Conservation (phyloP, 2,888 invertebrate genomes). For the Drosophila nigricruria region DNA sequence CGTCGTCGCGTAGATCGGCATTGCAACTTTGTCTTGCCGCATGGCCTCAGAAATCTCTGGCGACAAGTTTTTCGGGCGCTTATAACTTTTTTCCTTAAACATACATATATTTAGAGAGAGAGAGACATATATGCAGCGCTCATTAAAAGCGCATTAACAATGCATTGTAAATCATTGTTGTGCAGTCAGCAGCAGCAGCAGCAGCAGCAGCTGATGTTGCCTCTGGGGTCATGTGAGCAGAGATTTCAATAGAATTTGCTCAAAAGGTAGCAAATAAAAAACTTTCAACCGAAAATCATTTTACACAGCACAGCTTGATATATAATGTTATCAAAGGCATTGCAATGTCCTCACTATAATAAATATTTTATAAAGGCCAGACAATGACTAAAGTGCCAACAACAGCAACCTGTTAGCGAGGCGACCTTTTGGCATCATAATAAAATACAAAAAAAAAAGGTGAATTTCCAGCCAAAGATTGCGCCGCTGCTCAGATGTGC, state of each 20-base stretch:
- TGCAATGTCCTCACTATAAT: slow-evolving; percentile 37
- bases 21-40: slow-evolving; percentile 59
- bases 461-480: slow-evolving; percentile 54
- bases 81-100: slow-evolving; percentile 31
- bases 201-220: not conserved
- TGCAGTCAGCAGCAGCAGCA: no score
- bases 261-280: not conserved
- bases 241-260: not conserved
- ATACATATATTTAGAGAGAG: not conserved
- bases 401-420: slow-evolving; percentile 47
- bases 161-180: slow-evolving; percentile 69
- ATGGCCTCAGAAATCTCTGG: slow-evolving; percentile 50
- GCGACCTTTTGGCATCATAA: slow-evolving; percentile 51
- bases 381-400: slow-evolving; percentile 35
- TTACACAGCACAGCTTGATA: slow-evolving; percentile 6
- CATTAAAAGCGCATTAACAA: slow-evolving; percentile 78
- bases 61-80: slow-evolving; percentile 60
- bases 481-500: slow-evolving; percentile 58
- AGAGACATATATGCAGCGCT: slow-evolving; percentile 45
- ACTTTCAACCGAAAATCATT: not conserved
- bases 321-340: slow-evolving; percentile 21
- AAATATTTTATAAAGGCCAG: slow-evolving; percentile 58
- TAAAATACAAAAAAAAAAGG: slow-evolving; percentile 59
- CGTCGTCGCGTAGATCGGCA: slow-evolving; percentile 36
- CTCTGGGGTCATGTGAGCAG: not conserved